phyloP scores from a whole-genome alignment of 2,888 invertebrate genomes.

The Agrotis puta region DNA sequence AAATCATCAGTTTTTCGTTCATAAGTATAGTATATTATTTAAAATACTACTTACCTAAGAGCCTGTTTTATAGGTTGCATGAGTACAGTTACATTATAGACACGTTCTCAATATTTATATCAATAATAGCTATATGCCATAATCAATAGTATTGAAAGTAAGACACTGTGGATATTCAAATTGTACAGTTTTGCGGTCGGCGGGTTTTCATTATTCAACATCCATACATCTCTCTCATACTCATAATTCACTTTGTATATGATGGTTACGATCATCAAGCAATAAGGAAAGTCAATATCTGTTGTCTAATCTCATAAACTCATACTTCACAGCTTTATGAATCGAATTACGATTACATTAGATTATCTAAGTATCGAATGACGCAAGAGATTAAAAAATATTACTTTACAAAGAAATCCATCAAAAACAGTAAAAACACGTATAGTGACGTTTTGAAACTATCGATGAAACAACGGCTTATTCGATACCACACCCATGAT shows the following conservation, averaged over 20 bases:
- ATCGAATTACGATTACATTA: constrained; percentile 67
- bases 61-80: constrained; percentile 41
- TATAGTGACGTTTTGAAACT: constrained; percentile 63
- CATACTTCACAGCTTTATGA: constrained; percentile 72
- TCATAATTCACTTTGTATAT: constrained; percentile 78
- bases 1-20: constrained; percentile 15
- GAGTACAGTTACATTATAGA: constrained; percentile 34
- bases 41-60: constrained; percentile 50
- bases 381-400: constrained; percentile 71
- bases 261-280: constrained; percentile 84
- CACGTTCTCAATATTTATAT: constrained; percentile 44
- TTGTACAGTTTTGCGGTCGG: constrained; percentile 74
- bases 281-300: constrained; percentile 81
- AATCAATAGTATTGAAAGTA: constrained; percentile 8
- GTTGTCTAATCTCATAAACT: constrained; percentile 42
- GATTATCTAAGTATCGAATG: constrained; percentile 68
- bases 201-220: constrained; percentile 83
- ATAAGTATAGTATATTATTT: constrained; percentile 7
- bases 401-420: constrained; percentile 63
- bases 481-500: constrained; percentile 52
- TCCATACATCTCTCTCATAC: constrained; percentile 80
- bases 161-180: constrained; percentile 48
- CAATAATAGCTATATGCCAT: constrained; percentile 33
- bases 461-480: constrained; percentile 48
- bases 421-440: constrained; percentile 61